Conservation (phyloP, 2,797 vertebrate species). For the Galago senegalensis region DNA sequence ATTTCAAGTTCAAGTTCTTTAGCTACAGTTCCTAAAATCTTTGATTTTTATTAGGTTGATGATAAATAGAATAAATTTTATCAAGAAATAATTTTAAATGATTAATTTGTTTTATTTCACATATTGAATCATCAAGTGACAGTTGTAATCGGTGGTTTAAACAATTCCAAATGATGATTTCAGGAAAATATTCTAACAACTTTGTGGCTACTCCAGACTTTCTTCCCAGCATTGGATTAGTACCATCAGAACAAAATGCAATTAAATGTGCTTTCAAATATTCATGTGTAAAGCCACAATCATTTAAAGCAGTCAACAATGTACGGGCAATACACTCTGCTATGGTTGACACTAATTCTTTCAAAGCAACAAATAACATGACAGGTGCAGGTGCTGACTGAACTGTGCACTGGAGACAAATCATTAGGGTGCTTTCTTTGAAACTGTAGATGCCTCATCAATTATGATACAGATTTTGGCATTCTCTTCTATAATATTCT, state of each 20-base stretch:
- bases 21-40: conserved; percentile 55
- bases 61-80: conserved; percentile 56
- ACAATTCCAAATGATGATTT: conserved; percentile 60
- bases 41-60: conserved; percentile 52
- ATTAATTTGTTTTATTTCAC: conserved; percentile 68
- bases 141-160: conserved; percentile 53
- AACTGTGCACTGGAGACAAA: conserved; percentile 34
- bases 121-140: conserved; percentile 60
- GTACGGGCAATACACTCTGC: conserved; percentile 23
- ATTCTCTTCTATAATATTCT: conserved; percentile 54
- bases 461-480: conserved; percentile 38
- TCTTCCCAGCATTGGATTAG: conserved; percentile 37
- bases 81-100: conserved; percentile 60
- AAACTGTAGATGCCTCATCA: conserved; percentile 32
- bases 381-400: neutral
- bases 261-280: conserved; percentile 67
- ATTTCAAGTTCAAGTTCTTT: conserved; percentile 69
- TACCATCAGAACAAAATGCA: conserved; percentile 56
- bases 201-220: conserved; percentile 44
- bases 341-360: conserved; percentile 33
- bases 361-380: conserved; percentile 65
- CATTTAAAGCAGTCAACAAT: conserved; percentile 59
- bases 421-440: conserved; percentile 50
- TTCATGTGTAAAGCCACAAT: conserved; percentile 58
- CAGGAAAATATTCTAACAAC: conserved; percentile 60